phyloP scores from a whole-genome alignment of 2,113 vertebrate genomes.

The Nycticebus coucang region DNA sequence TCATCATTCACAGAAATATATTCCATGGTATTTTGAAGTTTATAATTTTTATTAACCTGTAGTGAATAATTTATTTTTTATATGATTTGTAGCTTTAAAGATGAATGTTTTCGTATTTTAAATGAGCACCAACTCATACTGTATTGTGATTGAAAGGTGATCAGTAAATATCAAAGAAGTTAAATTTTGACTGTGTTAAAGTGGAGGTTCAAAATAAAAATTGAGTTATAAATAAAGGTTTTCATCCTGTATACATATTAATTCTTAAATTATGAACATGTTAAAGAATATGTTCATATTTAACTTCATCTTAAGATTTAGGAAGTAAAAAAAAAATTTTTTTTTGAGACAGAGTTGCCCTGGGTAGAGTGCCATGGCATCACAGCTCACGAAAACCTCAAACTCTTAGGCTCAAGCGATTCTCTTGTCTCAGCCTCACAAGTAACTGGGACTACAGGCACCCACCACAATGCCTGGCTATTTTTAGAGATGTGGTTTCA shows the following conservation, averaged over 20 bases:
- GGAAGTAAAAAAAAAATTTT: background rate
- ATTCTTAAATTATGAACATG: background rate
- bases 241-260: background rate
- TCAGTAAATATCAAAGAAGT: background rate
- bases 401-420: too few species aligned
- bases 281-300: constrained; percentile 18
- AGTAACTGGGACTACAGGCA: too few species aligned
- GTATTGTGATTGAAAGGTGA: background rate
- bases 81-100: background rate
- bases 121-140: background rate
- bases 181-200: background rate
- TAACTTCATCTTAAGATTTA: background rate
- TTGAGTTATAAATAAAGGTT: background rate
- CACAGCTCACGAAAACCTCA: too few species aligned
- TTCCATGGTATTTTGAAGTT: background rate
- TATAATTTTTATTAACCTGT: background rate
- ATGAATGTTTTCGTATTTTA: background rate
- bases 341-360: too few species aligned
- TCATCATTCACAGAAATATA: background rate
- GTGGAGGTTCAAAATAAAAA: background rate
- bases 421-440: too few species aligned
- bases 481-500: too few species aligned
- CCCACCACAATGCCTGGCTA: too few species aligned
- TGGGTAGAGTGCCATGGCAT: too few species aligned
- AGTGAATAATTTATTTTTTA: background rate